Evolutionary conservation across 2,888 invertebrate genomes (phyloP), one percentile per base, ranked within the genome.

Genomic region (Perdita meconis): DNA sequence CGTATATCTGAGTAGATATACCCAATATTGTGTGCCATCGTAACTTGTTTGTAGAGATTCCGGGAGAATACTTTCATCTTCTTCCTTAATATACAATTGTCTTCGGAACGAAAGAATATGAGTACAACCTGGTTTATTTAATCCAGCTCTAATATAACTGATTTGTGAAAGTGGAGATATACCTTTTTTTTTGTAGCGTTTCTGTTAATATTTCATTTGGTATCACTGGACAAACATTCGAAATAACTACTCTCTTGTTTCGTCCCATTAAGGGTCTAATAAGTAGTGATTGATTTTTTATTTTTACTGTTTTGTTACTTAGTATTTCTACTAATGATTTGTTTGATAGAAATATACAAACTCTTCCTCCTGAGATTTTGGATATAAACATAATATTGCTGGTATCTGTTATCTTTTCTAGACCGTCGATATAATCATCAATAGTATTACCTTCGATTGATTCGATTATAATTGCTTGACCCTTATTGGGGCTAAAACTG

Each of bases 71-170:
- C 16, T 5, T 19, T 12, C 42, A 22, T 47, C 47, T 47, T 24
- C 24, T 47, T 47, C 47, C 22, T 47, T 47, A 16, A 47, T 47
- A 22, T 47, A 47, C 3, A 47, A 10, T 47, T 47, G 47, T 10
- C 47, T n/a, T 16, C 12, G 47, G 12, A 47, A 47, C 10, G 47
- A 47, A 10, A 47, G 24, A 22, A 47, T 47, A 47, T 47, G 47
- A 10, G 47, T 22, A 13, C 22, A 22, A 19, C 47, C 47, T 12
- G 47, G 47, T 47, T 47, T 47, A 0, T 47, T 47, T 22, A 47
- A 47, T 22, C 47, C 47, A 16, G 24, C 47, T 47, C 47, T 47
- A 12, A 47, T 47, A 22, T 47, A 24, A 6, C 16, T 42, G 6
- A 42, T 42, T 16, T 42, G 42, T 5, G 42, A 42, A 16, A 16